Percentiles rank a stretch among this genome's conserved stretches.
These are phyloP conservation scores for Zaprionus obscuricornis DNA, from an alignment of 2,888 invertebrate genomes.

Conservation along the genomic window DNA sequence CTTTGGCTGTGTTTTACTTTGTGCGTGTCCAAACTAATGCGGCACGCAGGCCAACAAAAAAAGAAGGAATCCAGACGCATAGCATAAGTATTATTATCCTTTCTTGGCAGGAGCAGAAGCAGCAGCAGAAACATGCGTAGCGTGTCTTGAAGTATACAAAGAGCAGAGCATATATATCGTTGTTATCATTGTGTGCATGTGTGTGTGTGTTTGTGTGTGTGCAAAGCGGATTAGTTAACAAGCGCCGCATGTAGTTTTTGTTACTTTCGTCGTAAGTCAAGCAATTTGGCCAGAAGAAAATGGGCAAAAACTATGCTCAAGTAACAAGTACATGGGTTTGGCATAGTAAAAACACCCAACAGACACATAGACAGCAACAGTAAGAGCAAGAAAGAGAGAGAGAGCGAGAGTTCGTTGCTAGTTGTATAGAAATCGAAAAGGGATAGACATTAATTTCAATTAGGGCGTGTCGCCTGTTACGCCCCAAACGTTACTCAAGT, in stretches of 20 bases:
- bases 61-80: constrained; percentile 13
- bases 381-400: constrained; percentile 1
- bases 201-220: no score
- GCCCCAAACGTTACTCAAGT: constrained; percentile 49
- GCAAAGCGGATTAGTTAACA: constrained; percentile 54
- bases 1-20: constrained; percentile 16
- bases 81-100: no score
- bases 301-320: constrained; percentile 45
- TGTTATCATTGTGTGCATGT: no score
- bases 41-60: constrained; percentile 48
- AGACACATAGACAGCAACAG: background rate
- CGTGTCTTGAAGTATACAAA: constrained; percentile 45
- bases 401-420: background rate
- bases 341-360: constrained; percentile 5
- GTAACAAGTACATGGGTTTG: constrained; percentile 30
- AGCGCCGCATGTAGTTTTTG: constrained; percentile 33
- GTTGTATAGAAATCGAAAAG: constrained; percentile 62
- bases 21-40: constrained; percentile 75
- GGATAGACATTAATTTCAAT: constrained; percentile 79
- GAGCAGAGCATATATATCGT: no score
- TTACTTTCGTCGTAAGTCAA: constrained; percentile 41
- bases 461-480: constrained; percentile 55
- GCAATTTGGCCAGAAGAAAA: constrained; percentile 44
- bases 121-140: constrained; percentile 42
- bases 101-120: background rate